Conservation (phyloP, 2,888 invertebrate genomes). For the Nymphalis polychloros region DNA sequence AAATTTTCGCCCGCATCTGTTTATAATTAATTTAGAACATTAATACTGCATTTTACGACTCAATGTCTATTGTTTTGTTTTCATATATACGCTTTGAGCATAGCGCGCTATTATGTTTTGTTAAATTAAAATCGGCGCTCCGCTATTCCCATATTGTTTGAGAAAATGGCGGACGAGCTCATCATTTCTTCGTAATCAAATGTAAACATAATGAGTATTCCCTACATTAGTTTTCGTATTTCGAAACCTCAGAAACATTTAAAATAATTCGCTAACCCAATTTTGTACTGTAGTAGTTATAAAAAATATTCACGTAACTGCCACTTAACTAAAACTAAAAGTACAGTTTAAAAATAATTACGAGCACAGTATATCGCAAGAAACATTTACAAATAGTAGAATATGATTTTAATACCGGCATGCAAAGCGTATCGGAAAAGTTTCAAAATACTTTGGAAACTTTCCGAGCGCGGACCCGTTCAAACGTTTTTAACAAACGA, state of each 20-base stretch:
- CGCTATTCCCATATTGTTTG: constrained; percentile 51
- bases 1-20: constrained; percentile 55
- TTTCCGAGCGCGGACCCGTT: constrained; percentile 37
- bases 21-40: constrained; percentile 65
- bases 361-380: constrained; percentile 36
- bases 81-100: constrained; percentile 46
- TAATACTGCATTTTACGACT: constrained; percentile 50
- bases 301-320: constrained; percentile 19
- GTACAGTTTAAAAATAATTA: constrained; percentile 34
- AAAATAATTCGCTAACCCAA: constrained; percentile 20
- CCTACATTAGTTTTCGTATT: constrained; percentile 24
- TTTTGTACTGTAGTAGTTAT: constrained; percentile 19
- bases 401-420: constrained; percentile 39
- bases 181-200: constrained; percentile 34
- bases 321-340: constrained; percentile 35
- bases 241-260: constrained; percentile 16
- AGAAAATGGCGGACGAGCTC: constrained; percentile 41
- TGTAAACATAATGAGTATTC: constrained; percentile 27
- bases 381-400: constrained; percentile 41
- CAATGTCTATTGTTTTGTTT: constrained; percentile 56
- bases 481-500: constrained; percentile 27
- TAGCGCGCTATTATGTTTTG: constrained; percentile 49
- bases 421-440: constrained; percentile 38
- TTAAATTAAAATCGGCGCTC: constrained; percentile 54
- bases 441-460: constrained; percentile 41